Conservation (phyloP, 2,113 vertebrate genomes). For the Prolemur simus region DNA sequence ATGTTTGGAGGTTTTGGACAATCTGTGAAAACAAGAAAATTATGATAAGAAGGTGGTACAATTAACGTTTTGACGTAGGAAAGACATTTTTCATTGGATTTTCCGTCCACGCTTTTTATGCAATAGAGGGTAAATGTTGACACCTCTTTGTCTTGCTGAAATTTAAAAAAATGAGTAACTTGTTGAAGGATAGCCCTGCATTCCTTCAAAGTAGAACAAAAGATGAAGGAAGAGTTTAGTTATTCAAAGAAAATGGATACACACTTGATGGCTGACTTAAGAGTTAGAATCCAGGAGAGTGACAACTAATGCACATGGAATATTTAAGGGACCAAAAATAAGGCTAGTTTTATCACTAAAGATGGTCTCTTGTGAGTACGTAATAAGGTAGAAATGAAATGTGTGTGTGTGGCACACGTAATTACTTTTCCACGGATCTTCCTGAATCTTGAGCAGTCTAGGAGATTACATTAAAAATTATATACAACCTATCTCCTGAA, state of each 20-base stretch:
- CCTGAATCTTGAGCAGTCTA: not conserved
- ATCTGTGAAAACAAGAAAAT: conserved; percentile 83
- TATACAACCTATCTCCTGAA: not conserved
- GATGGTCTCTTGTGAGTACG: not conserved
- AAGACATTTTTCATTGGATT: not conserved
- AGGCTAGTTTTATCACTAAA: conserved; percentile 15
- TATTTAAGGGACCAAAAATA: not conserved
- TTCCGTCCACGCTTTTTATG: not conserved
- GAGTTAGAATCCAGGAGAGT: not conserved
- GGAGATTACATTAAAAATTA: conserved; percentile 8
- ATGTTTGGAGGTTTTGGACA: conserved; percentile 93
- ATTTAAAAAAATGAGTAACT: not conserved
- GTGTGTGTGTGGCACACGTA: not conserved
- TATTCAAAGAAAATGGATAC: conserved; percentile 32
- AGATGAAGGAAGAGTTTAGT: not conserved
- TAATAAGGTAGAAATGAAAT: not conserved
- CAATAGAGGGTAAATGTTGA: not conserved
- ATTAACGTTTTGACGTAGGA: not conserved
- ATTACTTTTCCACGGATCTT: conserved; percentile 1
- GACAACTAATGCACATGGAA: not conserved
- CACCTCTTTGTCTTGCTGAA: not conserved
- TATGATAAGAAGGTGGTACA: not conserved
- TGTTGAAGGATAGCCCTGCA: not conserved
- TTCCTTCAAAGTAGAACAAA: conserved; percentile 1
- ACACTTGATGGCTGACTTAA: not conserved